Conservation (phyloP, 2,888 invertebrate genomes). For the Deladenus siricidicola region DNA sequence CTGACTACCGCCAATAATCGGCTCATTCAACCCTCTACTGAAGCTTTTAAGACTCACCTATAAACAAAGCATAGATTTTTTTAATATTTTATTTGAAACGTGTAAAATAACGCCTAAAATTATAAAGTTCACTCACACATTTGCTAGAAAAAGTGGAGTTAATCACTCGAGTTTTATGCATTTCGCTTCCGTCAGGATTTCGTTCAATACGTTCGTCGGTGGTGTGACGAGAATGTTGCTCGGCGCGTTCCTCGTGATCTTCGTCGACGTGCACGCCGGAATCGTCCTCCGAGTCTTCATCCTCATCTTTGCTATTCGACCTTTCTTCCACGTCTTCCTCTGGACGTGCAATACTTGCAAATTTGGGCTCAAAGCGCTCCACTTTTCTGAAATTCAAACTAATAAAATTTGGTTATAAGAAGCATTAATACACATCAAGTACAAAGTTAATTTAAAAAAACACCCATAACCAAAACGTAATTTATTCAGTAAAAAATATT, state of each 20-base stretch:
- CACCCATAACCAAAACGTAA: too few species aligned
- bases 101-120: too few species aligned
- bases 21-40: too few species aligned
- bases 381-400: constrained; percentile 43
- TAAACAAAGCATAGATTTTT: too few species aligned
- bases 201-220: constrained; percentile 46
- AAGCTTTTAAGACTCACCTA: too few species aligned
- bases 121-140: constrained; percentile 34
- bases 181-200: constrained; percentile 38
- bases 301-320: neutral
- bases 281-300: constrained; percentile 40
- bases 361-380: constrained; percentile 40
- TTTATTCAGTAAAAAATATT: too few species aligned
- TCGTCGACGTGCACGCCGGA: constrained; percentile 44
- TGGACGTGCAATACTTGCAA: constrained; percentile 31
- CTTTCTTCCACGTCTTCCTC: constrained; percentile 20
- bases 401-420: too few species aligned
- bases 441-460: too few species aligned
- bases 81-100: neutral
- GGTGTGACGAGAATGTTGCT: constrained; percentile 44
- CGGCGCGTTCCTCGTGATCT: constrained; percentile 43
- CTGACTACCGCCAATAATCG: too few species aligned
- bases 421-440: too few species aligned
- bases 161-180: constrained; percentile 45
- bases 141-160: constrained; percentile 41